Conservation (phyloP, 30 jellyfish, hydroid and myxozoan species). For the Nemopilema nomurai region DNA sequence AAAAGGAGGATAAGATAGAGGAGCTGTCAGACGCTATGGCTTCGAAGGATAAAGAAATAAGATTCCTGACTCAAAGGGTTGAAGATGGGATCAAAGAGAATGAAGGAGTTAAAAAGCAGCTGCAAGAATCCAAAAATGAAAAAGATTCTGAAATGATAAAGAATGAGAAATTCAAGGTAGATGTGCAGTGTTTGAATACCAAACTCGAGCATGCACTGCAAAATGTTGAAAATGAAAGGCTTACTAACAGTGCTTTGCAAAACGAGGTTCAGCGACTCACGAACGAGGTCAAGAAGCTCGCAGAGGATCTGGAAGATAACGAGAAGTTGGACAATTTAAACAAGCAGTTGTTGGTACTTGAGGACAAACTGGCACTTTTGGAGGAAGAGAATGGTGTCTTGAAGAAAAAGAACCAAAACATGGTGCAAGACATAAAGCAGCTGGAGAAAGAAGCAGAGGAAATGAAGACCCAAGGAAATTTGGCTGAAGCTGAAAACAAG, state of each 20-base stretch:
- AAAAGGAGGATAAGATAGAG: slow-evolving; percentile 16
- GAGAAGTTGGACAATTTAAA: too few species aligned
- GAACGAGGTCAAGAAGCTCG: neutral
- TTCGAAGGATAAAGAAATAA: slow-evolving; percentile 12
- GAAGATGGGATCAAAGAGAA: neutral
- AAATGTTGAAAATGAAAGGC: too few species aligned
- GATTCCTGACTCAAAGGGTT: neutral
- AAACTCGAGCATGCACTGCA: too few species aligned
- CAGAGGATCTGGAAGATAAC: too few species aligned
- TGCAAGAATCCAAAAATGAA: neutral
- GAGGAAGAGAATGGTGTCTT: neutral
- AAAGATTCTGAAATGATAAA: too few species aligned
- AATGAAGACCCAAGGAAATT: neutral
- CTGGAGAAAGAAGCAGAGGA: neutral
- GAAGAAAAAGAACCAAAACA: too few species aligned
- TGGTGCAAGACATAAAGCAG: too few species aligned
- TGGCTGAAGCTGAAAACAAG: neutral
- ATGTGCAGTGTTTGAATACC: too few species aligned
- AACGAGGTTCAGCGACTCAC: neutral
- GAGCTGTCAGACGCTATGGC: neutral
- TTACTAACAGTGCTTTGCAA: neutral
- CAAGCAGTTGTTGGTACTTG: too few species aligned
- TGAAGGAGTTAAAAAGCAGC: neutral
- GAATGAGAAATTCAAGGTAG: too few species aligned
- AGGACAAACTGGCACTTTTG: neutral